These are phyloP conservation scores for Lutjanus campechanus DNA, from an alignment of 2,797 vertebrate species.

Conservation along the genomic window DNA sequence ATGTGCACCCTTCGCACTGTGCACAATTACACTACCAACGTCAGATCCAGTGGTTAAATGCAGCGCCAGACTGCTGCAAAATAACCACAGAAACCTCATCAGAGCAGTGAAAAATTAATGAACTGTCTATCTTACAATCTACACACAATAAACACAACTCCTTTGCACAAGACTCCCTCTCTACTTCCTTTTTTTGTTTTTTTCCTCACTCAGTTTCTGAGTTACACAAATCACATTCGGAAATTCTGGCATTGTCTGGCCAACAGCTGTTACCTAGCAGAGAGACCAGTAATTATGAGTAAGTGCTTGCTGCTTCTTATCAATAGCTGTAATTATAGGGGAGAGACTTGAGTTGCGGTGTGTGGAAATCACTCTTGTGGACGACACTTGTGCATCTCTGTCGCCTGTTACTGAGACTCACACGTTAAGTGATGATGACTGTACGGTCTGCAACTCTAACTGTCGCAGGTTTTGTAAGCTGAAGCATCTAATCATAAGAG, in stretches of 20 bases:
- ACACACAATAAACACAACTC: neutral
- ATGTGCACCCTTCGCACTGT: neutral
- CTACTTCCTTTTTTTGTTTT: constrained; percentile 6
- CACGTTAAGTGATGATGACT: constrained; percentile 23
- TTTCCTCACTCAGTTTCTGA: constrained; percentile 21
- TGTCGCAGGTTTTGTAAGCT: constrained; percentile 11
- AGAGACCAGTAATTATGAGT: constrained; percentile 78
- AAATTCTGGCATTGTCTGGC: constrained; percentile 57
- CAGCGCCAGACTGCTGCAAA: neutral
- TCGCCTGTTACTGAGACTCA: constrained; percentile 16
- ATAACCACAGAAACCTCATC: neutral
- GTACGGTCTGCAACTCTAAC: neutral
- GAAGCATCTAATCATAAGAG: constrained; percentile 25
- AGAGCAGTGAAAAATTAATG: neutral
- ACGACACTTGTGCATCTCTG: constrained; percentile 41
- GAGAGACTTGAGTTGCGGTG: constrained; percentile 47
- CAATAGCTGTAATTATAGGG: constrained; percentile 81
- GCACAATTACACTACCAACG: neutral
- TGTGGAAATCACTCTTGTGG: constrained; percentile 66
- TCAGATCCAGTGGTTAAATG: neutral
- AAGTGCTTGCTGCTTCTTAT: constrained; percentile 81
- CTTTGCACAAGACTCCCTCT: neutral
- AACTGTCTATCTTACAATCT: constrained; percentile 10
- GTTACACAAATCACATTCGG: constrained; percentile 42
- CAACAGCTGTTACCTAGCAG: constrained; percentile 78